Percentiles rank a stretch among this genome's conserved stretches.
phyloP scores from a whole-genome alignment of 2,797 vertebrate species.

The Chiroxiphia lanceolata region DNA sequence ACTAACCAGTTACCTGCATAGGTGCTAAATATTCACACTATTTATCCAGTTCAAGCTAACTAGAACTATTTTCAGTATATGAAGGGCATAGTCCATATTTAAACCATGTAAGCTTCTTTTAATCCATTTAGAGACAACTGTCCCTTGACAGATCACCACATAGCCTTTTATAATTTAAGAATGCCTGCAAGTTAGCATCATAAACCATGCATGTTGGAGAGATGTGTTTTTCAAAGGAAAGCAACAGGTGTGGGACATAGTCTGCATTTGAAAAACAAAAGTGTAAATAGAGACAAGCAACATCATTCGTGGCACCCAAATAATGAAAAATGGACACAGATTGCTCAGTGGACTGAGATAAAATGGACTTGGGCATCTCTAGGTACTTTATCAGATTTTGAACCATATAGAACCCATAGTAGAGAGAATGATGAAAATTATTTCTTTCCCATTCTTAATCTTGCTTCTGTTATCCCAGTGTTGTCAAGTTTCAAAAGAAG shows the following conservation, averaged over 20 bases:
- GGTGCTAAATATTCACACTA: neutral
- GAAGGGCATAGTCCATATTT: neutral
- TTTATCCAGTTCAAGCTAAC: neutral
- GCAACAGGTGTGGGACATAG: neutral
- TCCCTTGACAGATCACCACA: slow-evolving; percentile 38
- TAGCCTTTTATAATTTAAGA: slow-evolving; percentile 53
- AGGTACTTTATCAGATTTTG: neutral
- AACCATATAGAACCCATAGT: neutral
- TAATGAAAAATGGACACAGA: neutral
- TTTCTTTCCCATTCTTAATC: neutral
- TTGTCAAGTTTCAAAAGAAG: neutral
- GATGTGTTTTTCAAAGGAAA: slow-evolving; percentile 27
- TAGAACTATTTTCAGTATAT: neutral
- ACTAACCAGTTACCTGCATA: neutral
- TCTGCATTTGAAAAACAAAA: neutral
- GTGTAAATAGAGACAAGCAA: slow-evolving; percentile 37
- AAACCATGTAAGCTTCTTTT: slow-evolving; percentile 45
- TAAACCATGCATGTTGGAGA: neutral
- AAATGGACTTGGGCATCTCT: neutral
- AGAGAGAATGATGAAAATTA: neutral
- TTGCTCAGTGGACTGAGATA: neutral
- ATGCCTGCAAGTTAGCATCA: slow-evolving; percentile 57
- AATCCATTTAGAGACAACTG: slow-evolving; percentile 63
- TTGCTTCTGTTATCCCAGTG: neutral
- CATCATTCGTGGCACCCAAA: neutral